These are phyloP conservation scores for Mesorhabditis sp. DNA, from an alignment of 2,888 invertebrate genomes.

Conservation along the genomic window DNA sequence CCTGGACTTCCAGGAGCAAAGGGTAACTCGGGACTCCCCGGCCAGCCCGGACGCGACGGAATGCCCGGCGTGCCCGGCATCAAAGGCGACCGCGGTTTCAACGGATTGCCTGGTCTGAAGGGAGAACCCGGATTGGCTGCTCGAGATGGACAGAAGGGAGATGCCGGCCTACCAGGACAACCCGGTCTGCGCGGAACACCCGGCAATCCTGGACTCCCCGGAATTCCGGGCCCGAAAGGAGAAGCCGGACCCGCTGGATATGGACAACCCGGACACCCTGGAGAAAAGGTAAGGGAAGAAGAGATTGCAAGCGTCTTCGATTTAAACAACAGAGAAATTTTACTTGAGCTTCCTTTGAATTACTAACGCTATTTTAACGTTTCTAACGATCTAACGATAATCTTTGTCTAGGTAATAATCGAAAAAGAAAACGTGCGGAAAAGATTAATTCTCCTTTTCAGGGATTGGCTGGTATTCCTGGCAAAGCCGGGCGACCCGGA, in stretches of 20 bases:
- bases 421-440: no score
- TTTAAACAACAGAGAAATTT: not conserved
- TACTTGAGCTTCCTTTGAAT: not conserved
- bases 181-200: constrained; percentile 46
- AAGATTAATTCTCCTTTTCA: not conserved
- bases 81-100: constrained; percentile 54
- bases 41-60: constrained; percentile 58
- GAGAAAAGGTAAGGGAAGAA: constrained; percentile 37
- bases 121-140: constrained; percentile 42
- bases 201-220: constrained; percentile 65
- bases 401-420: no score
- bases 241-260: constrained; percentile 51
- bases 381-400: no score
- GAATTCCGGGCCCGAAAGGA: constrained; percentile 53
- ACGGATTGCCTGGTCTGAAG: constrained; percentile 64
- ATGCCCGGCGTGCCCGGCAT: constrained; percentile 57
- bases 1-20: constrained; percentile 35
- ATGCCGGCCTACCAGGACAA: constrained; percentile 39
- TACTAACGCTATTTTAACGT: no score
- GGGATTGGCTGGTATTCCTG: constrained; percentile 55
- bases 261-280: constrained; percentile 50
- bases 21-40: constrained; percentile 56
- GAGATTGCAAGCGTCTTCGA: not conserved
- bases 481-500: constrained; percentile 52
- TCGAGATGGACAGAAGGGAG: constrained; percentile 41